A percentile compares a stretch with the other conserved stretches of the same genome.
These are phyloP conservation scores for Trochalopteron elliotii DNA, from an alignment of 2,113 vertebrate species.

Conservation along the genomic window DNA sequence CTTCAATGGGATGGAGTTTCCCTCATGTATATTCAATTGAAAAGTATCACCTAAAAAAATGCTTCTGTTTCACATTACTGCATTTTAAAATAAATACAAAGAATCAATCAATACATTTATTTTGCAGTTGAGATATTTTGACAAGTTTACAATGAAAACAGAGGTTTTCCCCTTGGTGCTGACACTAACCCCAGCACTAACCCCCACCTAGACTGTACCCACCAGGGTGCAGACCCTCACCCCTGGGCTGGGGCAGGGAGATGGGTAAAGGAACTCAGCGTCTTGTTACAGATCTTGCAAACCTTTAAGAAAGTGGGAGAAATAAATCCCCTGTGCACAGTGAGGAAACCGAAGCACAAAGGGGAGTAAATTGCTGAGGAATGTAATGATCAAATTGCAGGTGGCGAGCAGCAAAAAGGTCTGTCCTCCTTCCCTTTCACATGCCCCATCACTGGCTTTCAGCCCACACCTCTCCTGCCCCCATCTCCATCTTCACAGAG, in stretches of 20 bases:
- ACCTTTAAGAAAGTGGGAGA: neutral
- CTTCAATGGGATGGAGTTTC: neutral
- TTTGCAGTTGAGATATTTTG: neutral
- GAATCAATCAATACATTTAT: fast-evolving
- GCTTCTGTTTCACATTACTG: neutral
- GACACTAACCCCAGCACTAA: neutral
- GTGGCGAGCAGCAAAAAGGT: neutral
- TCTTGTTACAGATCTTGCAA: neutral
- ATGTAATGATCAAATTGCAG: neutral
- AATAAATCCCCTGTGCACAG: neutral
- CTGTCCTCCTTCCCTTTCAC: neutral
- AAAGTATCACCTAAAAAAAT: neutral
- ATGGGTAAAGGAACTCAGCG: neutral
- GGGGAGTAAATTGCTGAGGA: neutral
- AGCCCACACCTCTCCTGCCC: neutral
- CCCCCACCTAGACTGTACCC: neutral
- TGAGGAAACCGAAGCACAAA: neutral
- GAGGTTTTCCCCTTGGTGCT: neutral
- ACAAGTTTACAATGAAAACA: neutral
- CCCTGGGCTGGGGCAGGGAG: neutral
- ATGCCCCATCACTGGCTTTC: neutral
- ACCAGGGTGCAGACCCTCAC: fast-evolving
- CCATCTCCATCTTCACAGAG: neutral
- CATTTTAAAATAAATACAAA: neutral
- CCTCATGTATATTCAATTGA: neutral